Evolutionary conservation across 2,797 vertebrate genomes (phyloP), one percentile per base, ranked within the genome.

Genomic region (Xyrichtys novacula): DNA sequence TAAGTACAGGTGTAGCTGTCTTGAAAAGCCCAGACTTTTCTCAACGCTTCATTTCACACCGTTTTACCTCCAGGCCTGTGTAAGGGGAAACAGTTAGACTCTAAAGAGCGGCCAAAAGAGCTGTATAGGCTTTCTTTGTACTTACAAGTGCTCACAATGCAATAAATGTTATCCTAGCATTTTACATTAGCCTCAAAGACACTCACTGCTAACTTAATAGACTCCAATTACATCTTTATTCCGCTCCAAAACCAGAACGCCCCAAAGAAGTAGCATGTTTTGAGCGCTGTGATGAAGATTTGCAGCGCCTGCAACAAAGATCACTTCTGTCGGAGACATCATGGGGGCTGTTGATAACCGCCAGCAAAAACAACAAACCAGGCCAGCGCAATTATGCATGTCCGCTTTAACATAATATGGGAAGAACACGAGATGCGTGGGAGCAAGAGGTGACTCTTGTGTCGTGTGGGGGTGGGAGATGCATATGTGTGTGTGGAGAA

Each of bases 361-460:
- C 89, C 89, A 91, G 86, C 79, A 42, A 89, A 88, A 91, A 90
- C 90, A 92, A 84, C 84, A 75, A 84, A 73, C 85, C 55, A 31
- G 34, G 72, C 85, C 86, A 85, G 79, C 26, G 59, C 80, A 90
- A 88, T 91, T 88, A 89, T 70, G 76, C 71, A 47, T 73, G 85
- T 84, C 85, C 83, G 69, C 82, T 87, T 81, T 56, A 84, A 76
- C 83, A 76, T 86, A 83, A 89, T 87, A 85, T 71, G 69, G 70
- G 75, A 71, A 76, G 86, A 93, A 93, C 82, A 88, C 76, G 88
- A 93, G 91, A 86, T 86, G 89, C 73, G 86, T 92, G 88, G 88
- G 92, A 92, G 88, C 56, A 23, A 71, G 74, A 58, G 83, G 82
- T 78, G 88, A 71, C 78, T 71, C 50, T 31, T 64, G 60, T 85